These are phyloP conservation scores for Malaclemys terrapin DNA, from an alignment of 2,113 vertebrate genomes.

Conservation along the genomic window DNA sequence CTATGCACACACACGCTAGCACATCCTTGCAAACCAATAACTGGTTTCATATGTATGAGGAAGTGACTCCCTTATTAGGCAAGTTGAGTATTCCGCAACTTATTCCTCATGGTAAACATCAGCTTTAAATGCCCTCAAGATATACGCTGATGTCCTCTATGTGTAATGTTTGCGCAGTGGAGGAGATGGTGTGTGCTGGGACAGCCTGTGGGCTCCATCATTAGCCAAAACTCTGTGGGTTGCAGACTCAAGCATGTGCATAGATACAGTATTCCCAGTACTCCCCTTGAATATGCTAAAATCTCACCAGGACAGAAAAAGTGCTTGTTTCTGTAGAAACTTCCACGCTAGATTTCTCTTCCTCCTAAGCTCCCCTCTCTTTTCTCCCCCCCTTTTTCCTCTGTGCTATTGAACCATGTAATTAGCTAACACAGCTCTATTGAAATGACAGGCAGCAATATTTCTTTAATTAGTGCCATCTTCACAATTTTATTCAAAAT, in stretches of 20 bases:
- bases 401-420: slow-evolving; percentile 15
- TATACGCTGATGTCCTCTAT: not conserved
- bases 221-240: not conserved
- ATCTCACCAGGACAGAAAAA: not conserved
- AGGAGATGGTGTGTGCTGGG: fast-evolving
- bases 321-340: not conserved
- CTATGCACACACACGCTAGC: fast-evolving
- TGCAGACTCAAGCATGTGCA: not conserved
- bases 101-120: not conserved
- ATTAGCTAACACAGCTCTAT: slow-evolving; percentile 44
- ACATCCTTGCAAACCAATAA: not conserved
- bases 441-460: slow-evolving; percentile 29
- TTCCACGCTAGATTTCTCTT: not conserved
- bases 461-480: slow-evolving; percentile 64
- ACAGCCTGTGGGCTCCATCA: not conserved
- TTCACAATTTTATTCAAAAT: slow-evolving; percentile 45
- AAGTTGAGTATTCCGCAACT: not conserved
- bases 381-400: not conserved
- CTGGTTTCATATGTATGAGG: not conserved
- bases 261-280: not conserved
- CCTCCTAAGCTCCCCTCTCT: fast-evolving
- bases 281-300: not conserved
- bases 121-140: not conserved
- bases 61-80: not conserved
- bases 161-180: not conserved